Evolutionary conservation across 2,797 vertebrate genomes (phyloP), one percentile per base, ranked within the genome.

Genomic region (Lepus oiostolus): DNA sequence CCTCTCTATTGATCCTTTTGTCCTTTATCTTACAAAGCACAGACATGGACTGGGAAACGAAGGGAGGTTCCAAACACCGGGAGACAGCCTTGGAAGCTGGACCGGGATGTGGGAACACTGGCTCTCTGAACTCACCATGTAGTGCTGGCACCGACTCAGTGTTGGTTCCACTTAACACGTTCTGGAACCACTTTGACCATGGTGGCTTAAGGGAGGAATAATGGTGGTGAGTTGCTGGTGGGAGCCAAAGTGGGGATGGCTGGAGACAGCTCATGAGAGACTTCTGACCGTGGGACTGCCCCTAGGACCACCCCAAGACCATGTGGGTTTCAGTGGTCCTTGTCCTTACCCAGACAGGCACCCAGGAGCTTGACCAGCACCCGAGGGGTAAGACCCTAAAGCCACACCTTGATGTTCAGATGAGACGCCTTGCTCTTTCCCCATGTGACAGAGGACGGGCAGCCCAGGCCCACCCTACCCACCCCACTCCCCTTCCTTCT

Each of bases 151-250:
- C 21, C 6, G 4, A 28, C 47, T 94, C 42, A 24, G n/a, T 5
- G 1, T 1, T 63, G 21, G 26, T 13, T 86, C 63, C 22, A 38
- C 38, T 68, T 63, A 7, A 22, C 5, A 2, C 63, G 38, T 60
- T 87, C 87, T 89, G 84, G 85, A 89, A n/a, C 47, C 35, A 14
- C 24, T 77, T 63, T 67, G 77, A 68, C 91, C 67, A 74, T 63
- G 62, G 52, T 35, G 74, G 35, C 63, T 75, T 82, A 50, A 96
- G 35, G 67, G 58, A 68, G 30, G 81, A 62, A 32, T 16, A 62
- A 62, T 1, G 2, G 42, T 82, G 68, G 11, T 81, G 47, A 90
- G 32, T 16, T 7, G 2, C 0, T 75, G 65, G 72, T 84, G 19
- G 28, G 17, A 1, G 3, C n/a, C 32, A 30, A 71, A 16, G 70